These are phyloP conservation scores for Mylabris sibirica DNA, from an alignment of 2,888 invertebrate species.

Conservation along the genomic window DNA sequence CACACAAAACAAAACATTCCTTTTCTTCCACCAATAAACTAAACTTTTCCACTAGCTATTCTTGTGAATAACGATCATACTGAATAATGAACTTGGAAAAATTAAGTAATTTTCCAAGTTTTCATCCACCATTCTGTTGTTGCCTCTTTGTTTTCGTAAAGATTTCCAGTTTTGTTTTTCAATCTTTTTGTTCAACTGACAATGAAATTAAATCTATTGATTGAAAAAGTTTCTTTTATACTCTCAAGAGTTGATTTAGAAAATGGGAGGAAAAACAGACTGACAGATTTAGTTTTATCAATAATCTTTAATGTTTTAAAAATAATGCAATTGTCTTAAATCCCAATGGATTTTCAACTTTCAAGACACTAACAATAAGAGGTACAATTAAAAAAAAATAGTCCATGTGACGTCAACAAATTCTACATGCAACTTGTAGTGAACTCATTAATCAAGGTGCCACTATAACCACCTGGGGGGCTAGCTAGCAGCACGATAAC, in stretches of 20 bases:
- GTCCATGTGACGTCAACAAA: constrained; percentile 15
- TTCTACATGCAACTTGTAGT: constrained; percentile 15
- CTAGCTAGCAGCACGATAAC: not conserved
- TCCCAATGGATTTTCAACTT: too few species aligned
- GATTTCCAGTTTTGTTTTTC: constrained; percentile 43
- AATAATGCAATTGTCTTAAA: too few species aligned
- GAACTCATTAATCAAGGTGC: constrained; percentile 17
- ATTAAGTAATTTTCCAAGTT: constrained; percentile 49
- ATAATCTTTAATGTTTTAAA: too few species aligned
- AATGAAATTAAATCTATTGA: constrained; percentile 53
- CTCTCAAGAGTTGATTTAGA: not conserved
- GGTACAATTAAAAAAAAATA: too few species aligned
- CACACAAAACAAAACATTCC: constrained; percentile 32
- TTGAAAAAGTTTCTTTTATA: constrained; percentile 48
- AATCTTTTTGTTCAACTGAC: constrained; percentile 48
- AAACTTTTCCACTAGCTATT: constrained; percentile 39
- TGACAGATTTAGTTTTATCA: not conserved
- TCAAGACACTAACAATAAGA: too few species aligned
- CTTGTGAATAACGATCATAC: constrained; percentile 38
- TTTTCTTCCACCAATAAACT: constrained; percentile 28
- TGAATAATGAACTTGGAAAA: constrained; percentile 49
- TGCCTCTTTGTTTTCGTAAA: not conserved
- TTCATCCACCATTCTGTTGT: constrained; percentile 32
- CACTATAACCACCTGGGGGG: constrained; percentile 12
- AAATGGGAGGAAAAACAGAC: not conserved